Base-by-base conservation (phyloP, 2,888 invertebrate genomes). In the Galerucella pusilla region DNA sequence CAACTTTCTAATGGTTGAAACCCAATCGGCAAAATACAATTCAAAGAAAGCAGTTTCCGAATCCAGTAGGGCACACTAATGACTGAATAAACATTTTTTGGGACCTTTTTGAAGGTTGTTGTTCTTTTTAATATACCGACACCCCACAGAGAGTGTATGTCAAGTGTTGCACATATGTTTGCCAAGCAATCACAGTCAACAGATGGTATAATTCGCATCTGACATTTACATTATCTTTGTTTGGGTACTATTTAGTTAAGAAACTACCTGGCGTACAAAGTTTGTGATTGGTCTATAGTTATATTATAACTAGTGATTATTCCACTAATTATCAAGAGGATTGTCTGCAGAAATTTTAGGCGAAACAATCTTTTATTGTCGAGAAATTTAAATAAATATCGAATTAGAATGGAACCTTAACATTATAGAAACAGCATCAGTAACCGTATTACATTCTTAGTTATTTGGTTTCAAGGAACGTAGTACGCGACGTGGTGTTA, bases 91-190 rank as follows among this genome's bases (percentile, higher is more conserved):
- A 85, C 85, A 86, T 85, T 85, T 84, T 84, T 83, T 83, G 80
- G 81, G 80, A 77, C 81, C 82, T 80, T 81, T 82, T 70, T 35
- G 49, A 65, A 65, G 46, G 42, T 20, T 45, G 70, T 49, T 70
- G 59, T 78, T 75, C 77, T 74, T 78, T 77, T 78, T 75, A 75
- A 66, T 76, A 69, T 75, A 63, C 79, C 78, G 80, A 71, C 80
- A 78, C 80, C 78, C 80, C 76, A 75, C 77, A n/a, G n/a, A 75
- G 78, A 75, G 78, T 74, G 74, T 78, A 83, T 83, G 85, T 85
- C 86, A 86, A 86, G 86, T 86, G 87, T 86, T 84, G 84, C 84
- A 85, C 86, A 86, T 84, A 84, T 86, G 86, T 86, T 86, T 85
- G 84, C 85, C 80, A 75, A 81, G 73, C 70, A 70, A 70, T 61